Evolutionary conservation across 2,113 vertebrate species (phyloP), one percentile per base, ranked within the genome.

Genomic region (Percina caprodes): DNA sequence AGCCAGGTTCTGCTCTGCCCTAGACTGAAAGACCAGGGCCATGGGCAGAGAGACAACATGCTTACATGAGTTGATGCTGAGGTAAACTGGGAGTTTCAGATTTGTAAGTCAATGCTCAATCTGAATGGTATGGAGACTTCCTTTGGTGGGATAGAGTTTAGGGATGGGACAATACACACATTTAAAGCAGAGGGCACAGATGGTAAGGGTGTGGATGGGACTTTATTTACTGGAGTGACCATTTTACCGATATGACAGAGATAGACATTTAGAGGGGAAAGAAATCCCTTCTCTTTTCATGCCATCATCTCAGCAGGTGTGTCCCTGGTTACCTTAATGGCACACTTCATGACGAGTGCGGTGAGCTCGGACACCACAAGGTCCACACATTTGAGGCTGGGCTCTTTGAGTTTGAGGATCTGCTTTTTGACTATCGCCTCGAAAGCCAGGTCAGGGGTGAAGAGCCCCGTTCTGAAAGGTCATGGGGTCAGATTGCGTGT

Each of bases 401-500:
- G 98, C 88, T 96, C 97, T 95, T 97, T 99, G 93, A 99, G 96
- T 96, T 99, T 99, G 93, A 97, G 96, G 94, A 99, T 96, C 95
- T 99, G 98, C 95, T 99, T 99, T 96, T 99, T 99, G 89, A 98
- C 97, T 60, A 99, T 99, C 92, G 97, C 96, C 94, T 99, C 97
- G 88, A 99, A 99, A 3, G 97, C 98, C 96, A 99, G 86, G 94
- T 99, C 98, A 1, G 98, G 97, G 68, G 98, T 99, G 95, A 99
- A 99, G 75, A 99, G 96, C 93, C 98, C 98, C 21, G 97, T 99
- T 96, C 98, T 99, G 93, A 88, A 86, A 86, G 74, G 79, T 75
- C 74, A 86, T 76, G 9, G 45, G 45, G 81, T 88, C 54, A 77
- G 75, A 86, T 61, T 84, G 70, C 58, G 35, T 86, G 86, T 88